These are phyloP conservation scores for Hoplostethus atlanticus DNA, from an alignment of 2,797 vertebrate species.

Conservation along the genomic window DNA sequence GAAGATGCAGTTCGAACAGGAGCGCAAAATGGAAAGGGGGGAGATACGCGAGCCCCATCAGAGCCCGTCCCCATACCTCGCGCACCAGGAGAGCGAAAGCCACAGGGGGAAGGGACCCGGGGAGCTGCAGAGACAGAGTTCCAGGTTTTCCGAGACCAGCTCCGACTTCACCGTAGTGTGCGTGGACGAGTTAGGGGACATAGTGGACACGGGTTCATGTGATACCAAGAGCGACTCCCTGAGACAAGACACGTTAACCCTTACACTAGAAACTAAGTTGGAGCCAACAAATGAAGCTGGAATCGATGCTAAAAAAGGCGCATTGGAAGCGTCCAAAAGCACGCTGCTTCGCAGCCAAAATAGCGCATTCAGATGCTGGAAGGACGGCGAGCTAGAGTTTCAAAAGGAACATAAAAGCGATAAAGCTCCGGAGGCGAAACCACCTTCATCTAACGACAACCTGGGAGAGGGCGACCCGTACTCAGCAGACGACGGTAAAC, in stretches of 20 bases:
- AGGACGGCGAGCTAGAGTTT: constrained; percentile 89
- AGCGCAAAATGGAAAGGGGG: constrained; percentile 97
- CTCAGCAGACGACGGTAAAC: constrained; percentile 72
- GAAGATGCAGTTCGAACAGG: constrained; percentile 97
- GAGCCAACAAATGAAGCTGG: constrained; percentile 79
- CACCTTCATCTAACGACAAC: constrained; percentile 69
- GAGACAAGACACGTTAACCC: constrained; percentile 54
- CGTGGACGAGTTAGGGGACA: constrained; percentile 85
- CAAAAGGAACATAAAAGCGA: constrained; percentile 85
- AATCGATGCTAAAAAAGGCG: constrained; percentile 89
- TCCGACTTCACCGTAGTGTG: constrained; percentile 85
- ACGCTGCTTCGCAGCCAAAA: constrained; percentile 94
- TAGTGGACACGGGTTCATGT: constrained; percentile 82
- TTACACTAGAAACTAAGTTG: constrained; percentile 68
- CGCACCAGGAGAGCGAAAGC: constrained; percentile 73
- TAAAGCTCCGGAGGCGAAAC: constrained; percentile 72
- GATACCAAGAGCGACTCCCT: constrained; percentile 82
- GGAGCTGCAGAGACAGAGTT: constrained; percentile 85
- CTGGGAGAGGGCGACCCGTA: constrained; percentile 75
- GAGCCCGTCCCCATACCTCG: constrained; percentile 48
- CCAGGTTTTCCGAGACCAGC: constrained; percentile 87
- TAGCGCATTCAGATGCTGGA: constrained; percentile 97
- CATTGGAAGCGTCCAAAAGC: constrained; percentile 89
- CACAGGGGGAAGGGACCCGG: constrained; percentile 67
- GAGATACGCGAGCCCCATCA: constrained; percentile 87